Base-by-base conservation (phyloP, 2,888 invertebrate genomes). In the Listrodromus nycthemerus region DNA sequence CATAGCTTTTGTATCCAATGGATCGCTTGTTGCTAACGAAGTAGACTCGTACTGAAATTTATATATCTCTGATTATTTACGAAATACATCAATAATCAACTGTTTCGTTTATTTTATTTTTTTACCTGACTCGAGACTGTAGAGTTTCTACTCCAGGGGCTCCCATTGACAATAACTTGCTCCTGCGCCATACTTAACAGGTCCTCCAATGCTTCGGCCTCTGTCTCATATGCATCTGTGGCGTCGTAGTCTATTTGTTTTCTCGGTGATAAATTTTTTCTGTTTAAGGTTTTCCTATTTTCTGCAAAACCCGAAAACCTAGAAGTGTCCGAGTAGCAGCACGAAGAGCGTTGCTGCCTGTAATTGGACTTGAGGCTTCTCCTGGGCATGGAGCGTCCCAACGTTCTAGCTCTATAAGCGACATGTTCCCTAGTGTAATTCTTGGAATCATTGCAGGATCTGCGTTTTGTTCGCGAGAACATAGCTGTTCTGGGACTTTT, bases 311-410 rank as follows among this genome's bases (percentile, higher is more conserved):
- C 58, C 0, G 79, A 73, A 41, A 21, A 21, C 1, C 10, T n/a
- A 1, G 75, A 79, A 4, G 58, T 27, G 0, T 79, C 66, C 4
- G 71, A 71, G 3, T 67, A 61, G 6, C 33, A 61, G 3, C 19
- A 1, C 0, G 61, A 52, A 7, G 27, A 13, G 16, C 37, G n/a
- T 13, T 58, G 21, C 33, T 24, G 71, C 67, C 61, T 69, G 1
- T 21, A 19, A 50, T 27, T n/a, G 1, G 41, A 0, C 0, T 33
- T 5, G 5, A 27, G 52, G 24, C 71, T 82, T 52, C 84, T 66
- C 0, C 75, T 27, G 0, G 84, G 75, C 24, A 79, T 84, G 21
- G 13, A 0, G 37, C 21, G 6, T 58, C 84, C 84, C n/a, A 84
- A 50, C 2, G 84, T 63, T 58, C 65, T 41, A 0, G 30, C 24